Evolutionary conservation across 2,113 vertebrate genomes (phyloP), one percentile per base, ranked within the genome.

Genomic region (Herpetotheres cachinnans): DNA sequence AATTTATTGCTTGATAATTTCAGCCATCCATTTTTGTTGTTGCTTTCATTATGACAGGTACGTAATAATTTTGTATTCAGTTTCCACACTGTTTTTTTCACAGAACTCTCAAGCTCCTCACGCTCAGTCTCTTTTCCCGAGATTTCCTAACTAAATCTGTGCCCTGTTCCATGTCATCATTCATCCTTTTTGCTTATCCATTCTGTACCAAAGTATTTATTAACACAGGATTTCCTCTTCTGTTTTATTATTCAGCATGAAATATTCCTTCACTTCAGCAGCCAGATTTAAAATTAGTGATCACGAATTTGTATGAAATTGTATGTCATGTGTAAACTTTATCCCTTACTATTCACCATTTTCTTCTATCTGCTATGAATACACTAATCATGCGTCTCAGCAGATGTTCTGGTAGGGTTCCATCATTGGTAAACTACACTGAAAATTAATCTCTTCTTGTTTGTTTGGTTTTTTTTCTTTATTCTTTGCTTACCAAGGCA

Each of bases 1-100:
- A 65, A 66, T 87, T 69, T 88, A 56, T 91, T 93, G 16, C 17
- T 78, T 74, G 19, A 66, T 82, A 85, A 73, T 74, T 95, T 85
- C 42, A 90, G 32, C 6, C 26, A 92, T 49, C 29, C 29, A 30
- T 62, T 91, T 88, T 73, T 93, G 10, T 38, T 82, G 11, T 52
- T 89, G 22, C 4, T 89, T 87, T 87, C 55, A 44, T 78, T 78
- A 40, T 44, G 55, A 56, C 11, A 74, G 46, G 70, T 38, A 40
- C 11, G 58, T 74, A 56, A 70, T n/a, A 63, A 84, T 62, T 78
- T 70, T 52, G 3, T 54, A 49, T 58, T 78, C 22, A n/a, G 7
- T 81, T 93, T 66, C 20, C 7, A 58, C 5, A 38, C 5, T 50
- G 8, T 56, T 59, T 47, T 86, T 67, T 91, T 25, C 9, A 36